phyloP scores from a whole-genome alignment of 2,797 vertebrate genomes.

The Trichosurus vulpecula region DNA sequence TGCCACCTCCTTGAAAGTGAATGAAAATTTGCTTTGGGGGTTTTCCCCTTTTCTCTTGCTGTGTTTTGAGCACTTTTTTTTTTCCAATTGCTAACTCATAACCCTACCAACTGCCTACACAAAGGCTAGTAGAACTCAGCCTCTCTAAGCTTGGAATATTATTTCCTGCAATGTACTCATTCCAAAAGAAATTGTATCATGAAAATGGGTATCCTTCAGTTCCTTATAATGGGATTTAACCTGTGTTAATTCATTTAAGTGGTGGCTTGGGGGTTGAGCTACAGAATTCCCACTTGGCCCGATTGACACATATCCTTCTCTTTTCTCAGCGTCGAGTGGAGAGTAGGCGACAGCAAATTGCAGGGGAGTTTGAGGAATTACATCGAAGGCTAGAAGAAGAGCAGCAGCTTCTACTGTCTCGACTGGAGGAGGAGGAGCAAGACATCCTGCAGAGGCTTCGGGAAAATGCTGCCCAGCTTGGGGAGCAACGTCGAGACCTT shows the following conservation, averaged over 20 bases:
- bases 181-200: constrained; percentile 32
- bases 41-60: neutral
- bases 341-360: constrained; percentile 90
- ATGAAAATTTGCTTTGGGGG: constrained; percentile 5
- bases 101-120: neutral
- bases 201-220: constrained; percentile 29
- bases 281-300: neutral
- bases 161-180: constrained; percentile 8
- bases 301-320: neutral
- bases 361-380: constrained; percentile 92
- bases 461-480: constrained; percentile 90
- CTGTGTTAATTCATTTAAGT: constrained; percentile 15
- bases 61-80: neutral
- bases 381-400: constrained; percentile 93
- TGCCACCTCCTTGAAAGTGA: constrained; percentile 2
- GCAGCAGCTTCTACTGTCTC: constrained; percentile 90
- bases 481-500: constrained; percentile 85
- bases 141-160: neutral
- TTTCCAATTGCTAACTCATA: neutral
- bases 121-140: neutral
- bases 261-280: neutral
- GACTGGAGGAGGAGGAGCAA: constrained; percentile 92
- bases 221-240: neutral
- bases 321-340: constrained; percentile 89
- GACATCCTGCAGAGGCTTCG: constrained; percentile 91